Evolutionary conservation across 2,113 vertebrate genomes (phyloP).

Genomic region (Prunella himalayana): DNA sequence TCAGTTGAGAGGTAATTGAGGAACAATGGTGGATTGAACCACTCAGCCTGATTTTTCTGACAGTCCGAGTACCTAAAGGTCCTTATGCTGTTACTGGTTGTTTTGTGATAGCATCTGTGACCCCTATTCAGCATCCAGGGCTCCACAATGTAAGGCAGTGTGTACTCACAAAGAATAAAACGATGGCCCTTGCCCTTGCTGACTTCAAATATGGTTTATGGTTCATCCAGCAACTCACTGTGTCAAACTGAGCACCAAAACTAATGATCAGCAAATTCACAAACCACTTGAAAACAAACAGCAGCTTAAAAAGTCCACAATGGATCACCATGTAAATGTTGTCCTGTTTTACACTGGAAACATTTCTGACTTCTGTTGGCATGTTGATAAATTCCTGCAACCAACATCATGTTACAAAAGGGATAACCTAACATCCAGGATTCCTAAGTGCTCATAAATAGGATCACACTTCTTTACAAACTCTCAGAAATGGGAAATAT

Average conservation of each 20-base stretch:
- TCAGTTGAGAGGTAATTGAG: not conserved
- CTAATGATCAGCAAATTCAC: not conserved
- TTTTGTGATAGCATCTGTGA: not conserved
- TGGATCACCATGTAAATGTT: not conserved
- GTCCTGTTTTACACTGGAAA: not conserved
- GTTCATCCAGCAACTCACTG: not conserved
- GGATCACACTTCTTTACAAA: not conserved
- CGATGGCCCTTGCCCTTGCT: not conserved
- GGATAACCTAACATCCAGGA: not conserved
- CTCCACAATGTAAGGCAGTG: not conserved
- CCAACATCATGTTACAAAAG: not conserved
- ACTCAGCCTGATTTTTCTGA: constrained; percentile 3
- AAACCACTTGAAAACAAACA: not conserved
- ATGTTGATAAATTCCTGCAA: not conserved
- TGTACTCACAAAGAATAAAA: not conserved
- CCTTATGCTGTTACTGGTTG: not conserved
- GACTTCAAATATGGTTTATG: not conserved
- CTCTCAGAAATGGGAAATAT: not conserved
- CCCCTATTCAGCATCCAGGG: not conserved
- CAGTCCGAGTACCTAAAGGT: not conserved
- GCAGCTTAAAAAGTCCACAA: not conserved
- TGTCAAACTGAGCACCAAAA: not conserved
- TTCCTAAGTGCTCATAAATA: not conserved
- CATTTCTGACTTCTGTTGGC: not conserved
- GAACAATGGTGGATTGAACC: not conserved